These are phyloP conservation scores for Hirtodrosophila confusa DNA, from an alignment of 2,888 invertebrate species.

Conservation along the genomic window DNA sequence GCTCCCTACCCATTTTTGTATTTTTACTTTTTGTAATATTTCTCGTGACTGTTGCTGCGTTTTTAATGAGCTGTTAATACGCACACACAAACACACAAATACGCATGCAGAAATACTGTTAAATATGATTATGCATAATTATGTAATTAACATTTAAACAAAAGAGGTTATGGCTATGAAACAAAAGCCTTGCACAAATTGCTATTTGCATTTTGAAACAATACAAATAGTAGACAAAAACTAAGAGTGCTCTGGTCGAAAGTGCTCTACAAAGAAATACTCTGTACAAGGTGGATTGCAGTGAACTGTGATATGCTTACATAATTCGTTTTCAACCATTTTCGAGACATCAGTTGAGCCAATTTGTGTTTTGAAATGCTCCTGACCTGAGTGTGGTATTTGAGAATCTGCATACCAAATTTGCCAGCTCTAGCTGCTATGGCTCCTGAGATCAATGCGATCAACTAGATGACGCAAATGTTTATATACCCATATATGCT, in stretches of 20 bases:
- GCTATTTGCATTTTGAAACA: conserved; percentile 65
- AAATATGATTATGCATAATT: conserved; percentile 81
- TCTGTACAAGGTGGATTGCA: background rate
- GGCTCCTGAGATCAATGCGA: no score
- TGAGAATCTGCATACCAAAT: no score
- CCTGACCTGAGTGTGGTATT: no score
- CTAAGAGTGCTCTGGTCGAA: background rate
- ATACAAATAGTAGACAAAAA: conserved; percentile 3
- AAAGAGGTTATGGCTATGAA: conserved; percentile 75
- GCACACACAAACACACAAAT: conserved; percentile 32
- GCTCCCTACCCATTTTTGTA: conserved; percentile 3
- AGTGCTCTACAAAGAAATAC: conserved; percentile 11
- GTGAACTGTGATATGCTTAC: no score
- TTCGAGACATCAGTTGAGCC: no score
- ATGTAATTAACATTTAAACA: conserved; percentile 83
- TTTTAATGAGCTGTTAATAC: conserved; percentile 81
- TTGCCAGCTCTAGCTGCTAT: no score
- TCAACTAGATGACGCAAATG: no score
- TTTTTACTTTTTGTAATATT: conserved; percentile 15
- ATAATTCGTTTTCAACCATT: no score
- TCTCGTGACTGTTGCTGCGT: conserved; percentile 42
- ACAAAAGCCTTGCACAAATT: conserved; percentile 70
- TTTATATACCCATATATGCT: no score
- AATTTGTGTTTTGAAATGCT: no score
- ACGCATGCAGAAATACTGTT: conserved; percentile 26